Evolutionary conservation across 2,888 invertebrate species (phyloP), one percentile per base, ranked within the genome.

Genomic region (Clitarchus hookeri): DNA sequence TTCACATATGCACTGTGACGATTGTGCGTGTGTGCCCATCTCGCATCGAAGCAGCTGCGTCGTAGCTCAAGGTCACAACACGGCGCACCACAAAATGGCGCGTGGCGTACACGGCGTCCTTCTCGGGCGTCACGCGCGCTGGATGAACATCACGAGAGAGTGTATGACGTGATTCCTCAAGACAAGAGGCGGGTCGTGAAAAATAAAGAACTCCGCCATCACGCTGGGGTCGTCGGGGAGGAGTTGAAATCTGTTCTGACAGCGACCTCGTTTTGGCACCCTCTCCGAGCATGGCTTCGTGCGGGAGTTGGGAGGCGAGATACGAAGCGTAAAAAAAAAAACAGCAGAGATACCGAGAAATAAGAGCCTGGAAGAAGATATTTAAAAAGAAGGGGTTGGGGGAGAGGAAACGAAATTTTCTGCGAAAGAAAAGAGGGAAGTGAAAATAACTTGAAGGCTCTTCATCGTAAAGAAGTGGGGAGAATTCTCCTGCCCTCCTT

Each of bases 251-350:
- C 65, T 65, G 65, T 23, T 65, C 65, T 65, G 65, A 65, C 65
- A 65, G 65, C 65, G 65, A 65, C 65, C 65, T n/a, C 65, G 65
- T 65, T 65, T 65, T 65, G n/a, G 65, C 65, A 65, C 65, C 65
- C 65, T 65, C 65, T n/a, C 65, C 65, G n/a, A 12, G 65, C n/a
- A 23, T 11, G 19, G 8, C n/a, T 6, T 2, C 4, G 12, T 0
- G 53, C 2, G 53, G 19, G 53, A 53, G 53, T 8, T 36, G 36
- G 48, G 48, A 13, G 48, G 48, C 48, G 16, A 11, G 48, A 23
- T 1, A 19, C 65, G 65, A 23, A 65, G 23, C 19, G 16, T 11
- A n/a, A 65, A 65, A 8, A 65, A 65, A 65, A 65, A n/a, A 8
- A 65, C 3, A 12, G 65, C 65, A n/a, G n/a, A 0, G 65, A 65